phyloP scores from a whole-genome alignment of 2,888 invertebrate genomes.

The Seladonia tumulorum region DNA sequence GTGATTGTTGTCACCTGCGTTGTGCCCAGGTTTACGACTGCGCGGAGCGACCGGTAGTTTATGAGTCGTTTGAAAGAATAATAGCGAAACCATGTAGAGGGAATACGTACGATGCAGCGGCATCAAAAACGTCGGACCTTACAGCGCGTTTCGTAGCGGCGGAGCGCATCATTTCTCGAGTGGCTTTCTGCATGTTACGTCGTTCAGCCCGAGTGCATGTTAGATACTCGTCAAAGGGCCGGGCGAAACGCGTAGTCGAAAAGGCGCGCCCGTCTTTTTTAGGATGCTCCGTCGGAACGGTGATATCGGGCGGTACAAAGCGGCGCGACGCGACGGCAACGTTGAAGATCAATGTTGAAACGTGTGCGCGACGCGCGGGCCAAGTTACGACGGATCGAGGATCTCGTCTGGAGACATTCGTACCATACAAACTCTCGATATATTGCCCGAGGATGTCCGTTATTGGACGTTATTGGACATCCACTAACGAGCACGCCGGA shows the following conservation, averaged over 20 bases:
- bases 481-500: constrained; percentile 76
- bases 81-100: background rate
- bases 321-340: constrained; percentile 48
- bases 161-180: constrained; percentile 39
- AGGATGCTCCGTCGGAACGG: constrained; percentile 42
- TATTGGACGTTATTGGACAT: constrained; percentile 77
- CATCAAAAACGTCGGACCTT: background rate
- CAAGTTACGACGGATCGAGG: constrained; percentile 61
- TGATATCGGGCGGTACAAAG: constrained; percentile 68
- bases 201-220: constrained; percentile 46
- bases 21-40: background rate
- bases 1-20: background rate
- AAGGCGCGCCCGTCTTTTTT: constrained; percentile 46
- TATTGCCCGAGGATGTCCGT: constrained; percentile 72
- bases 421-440: constrained; percentile 72
- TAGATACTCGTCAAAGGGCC: constrained; percentile 59
- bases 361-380: constrained; percentile 58
- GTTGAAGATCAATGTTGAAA: constrained; percentile 66
- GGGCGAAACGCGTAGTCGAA: constrained; percentile 53
- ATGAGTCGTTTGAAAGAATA: background rate
- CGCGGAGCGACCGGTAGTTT: background rate
- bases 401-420: constrained; percentile 68
- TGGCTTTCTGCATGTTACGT: constrained; percentile 52
- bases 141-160: constrained; percentile 38
- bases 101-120: background rate